Conservation (phyloP, 2,888 invertebrate genomes). For the Euproctis similis region DNA sequence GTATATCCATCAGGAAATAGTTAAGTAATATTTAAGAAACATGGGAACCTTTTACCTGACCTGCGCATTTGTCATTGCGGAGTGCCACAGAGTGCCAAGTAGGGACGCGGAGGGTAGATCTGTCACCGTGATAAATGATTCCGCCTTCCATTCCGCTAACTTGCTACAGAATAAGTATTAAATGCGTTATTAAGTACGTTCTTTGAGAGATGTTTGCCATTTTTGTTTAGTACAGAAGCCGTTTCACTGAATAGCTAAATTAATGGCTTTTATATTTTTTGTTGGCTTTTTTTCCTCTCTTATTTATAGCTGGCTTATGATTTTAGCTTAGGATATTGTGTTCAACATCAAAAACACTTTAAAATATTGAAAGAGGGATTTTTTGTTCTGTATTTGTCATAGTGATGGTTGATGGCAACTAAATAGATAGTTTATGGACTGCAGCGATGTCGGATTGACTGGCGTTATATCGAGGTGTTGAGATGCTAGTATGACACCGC, state of each 20-base stretch:
- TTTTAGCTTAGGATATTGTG: no score
- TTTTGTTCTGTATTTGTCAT: no score
- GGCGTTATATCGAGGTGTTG: no score
- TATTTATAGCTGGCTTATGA: no score
- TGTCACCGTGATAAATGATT: slow-evolving; percentile 64
- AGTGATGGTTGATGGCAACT: no score
- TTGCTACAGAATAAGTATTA: slow-evolving; percentile 19
- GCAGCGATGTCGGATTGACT: no score
- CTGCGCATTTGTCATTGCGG: slow-evolving; percentile 59
- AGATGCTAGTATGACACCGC: no score
- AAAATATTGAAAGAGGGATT: no score
- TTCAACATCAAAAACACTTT: no score
- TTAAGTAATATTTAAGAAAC: slow-evolving; percentile 52
- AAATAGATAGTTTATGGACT: no score
- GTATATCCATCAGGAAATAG: slow-evolving; percentile 28
- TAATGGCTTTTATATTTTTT: background rate
- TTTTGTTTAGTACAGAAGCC: background rate
- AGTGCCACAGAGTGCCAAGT: slow-evolving; percentile 38
- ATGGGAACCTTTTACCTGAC: slow-evolving; percentile 56
- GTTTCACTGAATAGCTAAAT: background rate
- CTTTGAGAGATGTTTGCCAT: slow-evolving; percentile 6
- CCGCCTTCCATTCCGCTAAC: slow-evolving; percentile 31
- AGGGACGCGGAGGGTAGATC: slow-evolving; percentile 44
- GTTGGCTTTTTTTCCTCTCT: no score
- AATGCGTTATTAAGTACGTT: slow-evolving; percentile 23